phyloP scores from a whole-genome alignment of 1,140 invertebrate genomes.

The Lasaia peninsularis region DNA sequence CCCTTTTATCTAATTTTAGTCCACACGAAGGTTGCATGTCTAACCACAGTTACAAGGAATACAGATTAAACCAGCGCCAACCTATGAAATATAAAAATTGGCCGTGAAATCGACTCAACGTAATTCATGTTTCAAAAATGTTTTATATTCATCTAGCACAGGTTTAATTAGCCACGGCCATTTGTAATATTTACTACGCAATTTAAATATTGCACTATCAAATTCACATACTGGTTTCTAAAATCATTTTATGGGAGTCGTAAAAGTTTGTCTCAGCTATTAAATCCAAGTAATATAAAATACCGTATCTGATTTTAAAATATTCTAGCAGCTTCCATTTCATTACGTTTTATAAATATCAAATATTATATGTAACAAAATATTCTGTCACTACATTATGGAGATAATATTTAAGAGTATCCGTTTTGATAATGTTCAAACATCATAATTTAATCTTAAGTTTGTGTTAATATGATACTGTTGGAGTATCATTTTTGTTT shows the following conservation, averaged over 20 bases:
- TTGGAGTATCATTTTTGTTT: no score
- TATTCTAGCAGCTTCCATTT: background rate
- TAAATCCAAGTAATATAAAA: background rate
- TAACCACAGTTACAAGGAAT: constrained; percentile 51
- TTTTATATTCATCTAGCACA: constrained; percentile 5
- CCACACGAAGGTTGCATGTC: constrained; percentile 55
- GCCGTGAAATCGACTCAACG: constrained; percentile 66
- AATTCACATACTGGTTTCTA: constrained; percentile 3
- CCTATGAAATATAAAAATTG: constrained; percentile 69
- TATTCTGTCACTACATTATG: no score
- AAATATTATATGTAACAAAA: no score
- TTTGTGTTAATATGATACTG: no score
- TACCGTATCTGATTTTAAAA: background rate
- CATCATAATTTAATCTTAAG: no score
- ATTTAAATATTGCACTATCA: constrained; percentile 17
- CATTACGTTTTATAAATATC: background rate
- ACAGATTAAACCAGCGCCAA: constrained; percentile 67
- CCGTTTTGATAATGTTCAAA: background rate
- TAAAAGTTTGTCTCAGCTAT: background rate
- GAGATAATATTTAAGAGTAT: no score
- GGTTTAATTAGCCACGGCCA: constrained; percentile 24
- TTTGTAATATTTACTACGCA: constrained; percentile 29
- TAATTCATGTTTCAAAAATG: constrained; percentile 31
- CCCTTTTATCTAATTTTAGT: constrained; percentile 55
- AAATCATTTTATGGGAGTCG: background rate